Conservation (phyloP, 1,140 invertebrate species). For the Triops cancriformis region DNA sequence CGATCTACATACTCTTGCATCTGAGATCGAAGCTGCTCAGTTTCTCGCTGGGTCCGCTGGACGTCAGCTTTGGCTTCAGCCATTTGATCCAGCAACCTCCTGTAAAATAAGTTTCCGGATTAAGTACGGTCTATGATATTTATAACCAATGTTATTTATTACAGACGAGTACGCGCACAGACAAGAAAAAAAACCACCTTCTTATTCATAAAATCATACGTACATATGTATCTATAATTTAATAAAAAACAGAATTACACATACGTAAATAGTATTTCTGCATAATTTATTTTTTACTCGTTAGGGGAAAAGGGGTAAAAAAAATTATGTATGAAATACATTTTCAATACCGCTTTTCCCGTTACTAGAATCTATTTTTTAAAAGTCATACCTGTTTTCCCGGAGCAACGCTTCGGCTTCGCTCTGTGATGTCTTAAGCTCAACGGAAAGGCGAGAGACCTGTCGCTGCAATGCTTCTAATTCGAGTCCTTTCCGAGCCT, state of each 20-base stretch:
- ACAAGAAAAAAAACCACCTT: too few species aligned
- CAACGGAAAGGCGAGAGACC: background rate
- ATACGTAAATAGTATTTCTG: too few species aligned
- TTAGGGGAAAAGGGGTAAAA: too few species aligned
- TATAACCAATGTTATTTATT: background rate
- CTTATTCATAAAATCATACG: too few species aligned
- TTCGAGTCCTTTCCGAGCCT: background rate
- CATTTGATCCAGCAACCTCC: conserved; percentile 17
- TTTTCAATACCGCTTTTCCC: too few species aligned
- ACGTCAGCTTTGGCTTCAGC: conserved; percentile 13
- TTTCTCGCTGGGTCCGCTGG: conserved; percentile 13
- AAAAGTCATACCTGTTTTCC: background rate
- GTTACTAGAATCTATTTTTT: too few species aligned
- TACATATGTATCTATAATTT: too few species aligned
- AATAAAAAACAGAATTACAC: too few species aligned
- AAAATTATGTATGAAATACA: too few species aligned
- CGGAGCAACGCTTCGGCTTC: background rate
- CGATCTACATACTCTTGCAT: conserved; percentile 22
- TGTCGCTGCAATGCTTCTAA: background rate
- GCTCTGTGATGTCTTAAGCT: background rate
- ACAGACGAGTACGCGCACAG: too few species aligned
- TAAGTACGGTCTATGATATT: background rate
- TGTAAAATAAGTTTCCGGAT: background rate
- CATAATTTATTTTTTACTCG: too few species aligned
- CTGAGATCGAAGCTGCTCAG: conserved; percentile 21